These are phyloP conservation scores for Microhierax caerulescens DNA, from an alignment of 2,797 vertebrate genomes.

Conservation along the genomic window DNA sequence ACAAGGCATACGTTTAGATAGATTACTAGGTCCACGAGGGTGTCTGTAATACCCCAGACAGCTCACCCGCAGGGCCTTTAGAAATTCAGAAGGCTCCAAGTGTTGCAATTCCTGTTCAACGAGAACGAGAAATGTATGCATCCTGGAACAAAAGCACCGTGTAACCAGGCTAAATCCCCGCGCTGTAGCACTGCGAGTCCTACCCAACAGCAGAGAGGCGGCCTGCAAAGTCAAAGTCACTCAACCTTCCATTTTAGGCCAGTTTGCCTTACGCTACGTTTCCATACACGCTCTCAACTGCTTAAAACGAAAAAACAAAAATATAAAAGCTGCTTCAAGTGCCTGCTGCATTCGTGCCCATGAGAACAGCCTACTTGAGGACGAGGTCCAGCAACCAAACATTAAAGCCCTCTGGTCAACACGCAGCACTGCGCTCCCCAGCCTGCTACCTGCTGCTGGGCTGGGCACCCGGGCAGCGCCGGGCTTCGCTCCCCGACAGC, in stretches of 20 bases:
- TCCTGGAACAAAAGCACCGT: slow-evolving; percentile 12
- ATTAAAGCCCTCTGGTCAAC: accelerated
- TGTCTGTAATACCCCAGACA: background rate
- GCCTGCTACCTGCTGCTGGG: background rate
- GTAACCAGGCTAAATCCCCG: background rate
- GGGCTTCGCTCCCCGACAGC: background rate
- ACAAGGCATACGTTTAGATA: background rate
- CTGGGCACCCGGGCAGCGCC: background rate
- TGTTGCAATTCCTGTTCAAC: slow-evolving; percentile 30
- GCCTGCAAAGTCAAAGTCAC: background rate
- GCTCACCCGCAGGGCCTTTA: background rate
- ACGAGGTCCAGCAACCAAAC: background rate
- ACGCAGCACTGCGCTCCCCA: background rate
- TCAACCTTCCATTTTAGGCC: slow-evolving; percentile 30
- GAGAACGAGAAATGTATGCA: background rate
- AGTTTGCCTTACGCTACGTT: background rate
- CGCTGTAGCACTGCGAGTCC: background rate
- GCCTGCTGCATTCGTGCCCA: background rate
- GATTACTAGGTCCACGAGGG: background rate
- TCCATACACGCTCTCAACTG: background rate
- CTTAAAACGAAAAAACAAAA: background rate
- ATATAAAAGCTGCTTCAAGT: background rate
- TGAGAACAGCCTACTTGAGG: background rate
- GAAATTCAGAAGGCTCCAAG: background rate
- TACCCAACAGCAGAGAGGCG: background rate